Conservation (phyloP, 2,888 invertebrate species). For the Pheosia gnoma region DNA sequence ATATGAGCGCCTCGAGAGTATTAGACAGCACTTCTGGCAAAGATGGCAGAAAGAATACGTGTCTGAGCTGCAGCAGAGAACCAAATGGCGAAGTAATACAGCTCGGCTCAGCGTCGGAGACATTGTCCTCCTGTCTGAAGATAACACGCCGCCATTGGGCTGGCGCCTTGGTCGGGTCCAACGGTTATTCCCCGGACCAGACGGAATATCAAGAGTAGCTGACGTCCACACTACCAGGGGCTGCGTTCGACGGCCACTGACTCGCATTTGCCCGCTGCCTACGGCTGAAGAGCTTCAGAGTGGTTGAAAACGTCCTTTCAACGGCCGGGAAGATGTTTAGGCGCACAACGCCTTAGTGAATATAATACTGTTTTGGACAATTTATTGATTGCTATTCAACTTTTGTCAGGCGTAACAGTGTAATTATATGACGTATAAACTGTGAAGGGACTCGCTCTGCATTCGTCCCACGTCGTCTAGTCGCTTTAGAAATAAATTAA, state of each 20-base stretch:
- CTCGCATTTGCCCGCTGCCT: constrained; percentile 10
- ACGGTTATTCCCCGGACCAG: constrained; percentile 4
- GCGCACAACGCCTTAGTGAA: background rate
- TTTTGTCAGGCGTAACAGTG: too few species aligned
- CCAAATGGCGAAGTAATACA: constrained; percentile 30
- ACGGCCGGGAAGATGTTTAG: constrained; percentile 4
- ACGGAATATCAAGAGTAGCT: constrained; percentile 11
- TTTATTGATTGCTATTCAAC: too few species aligned
- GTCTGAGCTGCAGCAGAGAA: constrained; percentile 34
- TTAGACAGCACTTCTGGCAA: constrained; percentile 26
- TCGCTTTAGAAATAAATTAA: too few species aligned
- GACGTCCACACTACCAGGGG: constrained; percentile 12
- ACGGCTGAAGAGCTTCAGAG: constrained; percentile 6
- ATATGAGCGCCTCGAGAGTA: constrained; percentile 16
- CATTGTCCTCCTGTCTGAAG: constrained; percentile 24
- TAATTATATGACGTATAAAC: too few species aligned
- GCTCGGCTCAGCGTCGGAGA: constrained; percentile 18
- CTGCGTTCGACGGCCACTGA: constrained; percentile 10
- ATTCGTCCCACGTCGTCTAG: too few species aligned
- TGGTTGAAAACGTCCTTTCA: constrained; percentile 9
- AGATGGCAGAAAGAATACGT: constrained; percentile 30
- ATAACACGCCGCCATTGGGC: constrained; percentile 7
- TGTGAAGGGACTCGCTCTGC: too few species aligned
- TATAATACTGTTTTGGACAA: too few species aligned
- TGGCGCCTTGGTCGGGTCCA: constrained; percentile 10